A percentile compares a stretch with the other conserved stretches of the same genome.
These are phyloP conservation scores for Autographa gamma DNA, from an alignment of 2,888 invertebrate genomes.

Conservation along the genomic window DNA sequence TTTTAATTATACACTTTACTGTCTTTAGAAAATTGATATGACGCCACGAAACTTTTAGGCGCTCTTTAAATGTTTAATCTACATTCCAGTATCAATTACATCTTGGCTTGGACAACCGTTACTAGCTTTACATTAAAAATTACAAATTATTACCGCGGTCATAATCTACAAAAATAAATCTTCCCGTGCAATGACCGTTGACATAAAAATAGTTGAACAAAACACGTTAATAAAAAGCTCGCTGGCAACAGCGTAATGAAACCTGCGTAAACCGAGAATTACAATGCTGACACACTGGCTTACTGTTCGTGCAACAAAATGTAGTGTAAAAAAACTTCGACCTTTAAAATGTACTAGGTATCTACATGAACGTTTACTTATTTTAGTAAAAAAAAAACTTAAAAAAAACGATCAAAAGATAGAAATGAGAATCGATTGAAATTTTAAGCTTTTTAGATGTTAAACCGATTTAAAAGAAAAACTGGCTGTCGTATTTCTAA, in stretches of 20 bases:
- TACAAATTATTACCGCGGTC: constrained; percentile 30
- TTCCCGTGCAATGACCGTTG: constrained; percentile 64
- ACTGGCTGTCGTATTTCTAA: too few relatives aligned
- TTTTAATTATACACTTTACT: too few relatives aligned
- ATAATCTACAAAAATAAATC: constrained; percentile 55
- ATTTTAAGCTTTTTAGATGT: too few relatives aligned
- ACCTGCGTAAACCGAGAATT: constrained; percentile 65
- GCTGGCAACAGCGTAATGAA: constrained; percentile 67
- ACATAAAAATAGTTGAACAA: constrained; percentile 69
- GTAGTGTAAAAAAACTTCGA: too few relatives aligned
- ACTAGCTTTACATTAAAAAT: constrained; percentile 20
- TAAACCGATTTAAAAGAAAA: too few relatives aligned
- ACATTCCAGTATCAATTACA: constrained; percentile 9
- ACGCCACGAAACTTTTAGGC: too few relatives aligned
- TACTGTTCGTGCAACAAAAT: constrained; percentile 13
- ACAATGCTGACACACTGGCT: constrained; percentile 58
- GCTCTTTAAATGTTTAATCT: not conserved
- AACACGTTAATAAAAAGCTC: constrained; percentile 63
- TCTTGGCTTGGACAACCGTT: constrained; percentile 11
- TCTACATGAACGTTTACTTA: too few relatives aligned
- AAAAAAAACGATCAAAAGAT: too few relatives aligned
- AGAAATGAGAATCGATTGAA: too few relatives aligned
- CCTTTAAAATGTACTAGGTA: too few relatives aligned
- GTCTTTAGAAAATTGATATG: too few relatives aligned
- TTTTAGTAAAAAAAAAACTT: too few relatives aligned